Evolutionary conservation across 2,797 vertebrate species (phyloP).

Genomic region (Cyprinodon diabolis): DNA sequence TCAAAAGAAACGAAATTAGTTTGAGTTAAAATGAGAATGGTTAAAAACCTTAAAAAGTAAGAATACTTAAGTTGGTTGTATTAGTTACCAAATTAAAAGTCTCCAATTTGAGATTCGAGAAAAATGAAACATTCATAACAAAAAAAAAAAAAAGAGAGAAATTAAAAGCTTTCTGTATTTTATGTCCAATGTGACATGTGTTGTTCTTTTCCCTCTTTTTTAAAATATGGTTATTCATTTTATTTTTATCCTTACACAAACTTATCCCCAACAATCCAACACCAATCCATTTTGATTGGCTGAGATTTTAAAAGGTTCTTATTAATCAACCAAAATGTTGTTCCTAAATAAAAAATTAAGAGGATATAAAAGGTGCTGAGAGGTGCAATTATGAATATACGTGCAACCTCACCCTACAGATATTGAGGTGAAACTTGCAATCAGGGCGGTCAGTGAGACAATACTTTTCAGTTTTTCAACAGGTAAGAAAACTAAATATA

Average conservation of each 20-base stretch:
- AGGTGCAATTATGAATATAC: conserved; percentile 6
- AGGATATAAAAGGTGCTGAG: conserved; percentile 1
- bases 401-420: conserved; percentile 17
- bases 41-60: no score
- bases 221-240: no score
- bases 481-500: not conserved
- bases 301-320: not conserved
- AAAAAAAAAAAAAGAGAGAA: not conserved
- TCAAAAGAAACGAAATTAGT: no score
- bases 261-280: not conserved
- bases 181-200: not conserved
- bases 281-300: not conserved
- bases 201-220: not conserved
- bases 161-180: not conserved
- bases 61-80: no score
- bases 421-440: conserved; percentile 24
- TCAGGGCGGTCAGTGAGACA: conserved; percentile 22
- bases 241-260: not conserved
- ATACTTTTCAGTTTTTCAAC: conserved; percentile 39
- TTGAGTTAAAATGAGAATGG: no score
- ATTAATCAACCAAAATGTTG: not conserved
- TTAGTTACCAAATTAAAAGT: no score
- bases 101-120: no score
- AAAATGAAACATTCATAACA: no score
- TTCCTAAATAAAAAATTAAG: not conserved